A percentile compares a stretch with the other conserved stretches of the same genome.
Conservation (phyloP, 1,140 invertebrate genomes). For the Zaprionus vittiger region DNA sequence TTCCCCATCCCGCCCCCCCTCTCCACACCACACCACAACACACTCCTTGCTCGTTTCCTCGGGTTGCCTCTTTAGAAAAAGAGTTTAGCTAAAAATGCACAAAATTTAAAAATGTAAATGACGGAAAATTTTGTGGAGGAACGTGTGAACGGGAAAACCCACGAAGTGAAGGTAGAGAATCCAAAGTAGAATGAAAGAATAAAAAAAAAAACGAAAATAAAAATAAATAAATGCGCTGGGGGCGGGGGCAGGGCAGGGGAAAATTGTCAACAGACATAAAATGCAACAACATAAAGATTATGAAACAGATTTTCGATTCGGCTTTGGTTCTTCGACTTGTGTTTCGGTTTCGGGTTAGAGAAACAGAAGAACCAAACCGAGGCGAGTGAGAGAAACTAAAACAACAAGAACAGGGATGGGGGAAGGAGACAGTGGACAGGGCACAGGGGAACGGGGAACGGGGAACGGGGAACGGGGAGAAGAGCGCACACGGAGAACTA, state of each 20-base stretch:
- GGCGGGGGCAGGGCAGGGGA: background rate
- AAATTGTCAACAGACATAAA: conserved; percentile 57
- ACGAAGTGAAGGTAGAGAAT: conserved; percentile 22
- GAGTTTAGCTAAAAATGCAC: conserved; percentile 47
- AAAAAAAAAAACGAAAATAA: conserved; percentile 17
- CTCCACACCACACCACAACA: too few relatives aligned
- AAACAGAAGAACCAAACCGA: conserved; percentile 19
- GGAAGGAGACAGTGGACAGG: background rate
- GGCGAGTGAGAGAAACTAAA: conserved; percentile 4
- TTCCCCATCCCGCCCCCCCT: background rate
- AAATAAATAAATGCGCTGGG: conserved; percentile 11
- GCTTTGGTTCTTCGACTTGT: conserved; percentile 30
- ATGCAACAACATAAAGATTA: conserved; percentile 62
- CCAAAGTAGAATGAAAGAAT: conserved; percentile 18
- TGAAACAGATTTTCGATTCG: conserved; percentile 60
- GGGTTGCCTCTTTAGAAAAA: background rate
- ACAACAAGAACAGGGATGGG: conserved; percentile 4
- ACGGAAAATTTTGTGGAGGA: conserved; percentile 58
- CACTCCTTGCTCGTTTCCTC: background rate
- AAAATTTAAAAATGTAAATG: conserved; percentile 69
- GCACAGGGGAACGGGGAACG: background rate
- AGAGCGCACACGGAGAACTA: conserved; percentile 1
- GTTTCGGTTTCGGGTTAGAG: conserved; percentile 27
- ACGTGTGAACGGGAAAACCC: conserved; percentile 66
- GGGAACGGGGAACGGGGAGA: background rate